Percentiles rank a stretch among this genome's conserved stretches.
Conservation (phyloP, 2,113 vertebrate genomes). For the Camelus dromedarius region DNA sequence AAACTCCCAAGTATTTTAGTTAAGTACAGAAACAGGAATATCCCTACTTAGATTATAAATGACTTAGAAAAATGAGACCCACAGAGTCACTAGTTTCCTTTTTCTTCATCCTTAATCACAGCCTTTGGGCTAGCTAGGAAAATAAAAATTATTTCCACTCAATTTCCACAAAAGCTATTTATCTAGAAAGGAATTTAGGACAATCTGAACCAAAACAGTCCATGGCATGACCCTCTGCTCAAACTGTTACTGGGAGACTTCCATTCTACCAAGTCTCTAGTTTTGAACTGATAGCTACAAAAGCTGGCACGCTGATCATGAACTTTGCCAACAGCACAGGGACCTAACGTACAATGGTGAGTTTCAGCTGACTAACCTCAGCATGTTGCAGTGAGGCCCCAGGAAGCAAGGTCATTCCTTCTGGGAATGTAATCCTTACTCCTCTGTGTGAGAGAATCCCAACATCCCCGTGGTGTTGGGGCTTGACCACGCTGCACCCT, state of each 20-base stretch:
- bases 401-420: neutral
- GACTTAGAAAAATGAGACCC: constrained; percentile 8
- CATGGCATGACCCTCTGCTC: neutral
- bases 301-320: neutral
- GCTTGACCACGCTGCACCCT: neutral
- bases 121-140: neutral
- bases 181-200: neutral
- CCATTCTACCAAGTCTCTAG: neutral
- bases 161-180: constrained; percentile 18
- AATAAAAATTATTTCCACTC: neutral
- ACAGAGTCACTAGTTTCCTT: neutral
- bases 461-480: neutral
- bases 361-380: neutral
- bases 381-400: neutral
- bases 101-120: neutral
- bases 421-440: neutral
- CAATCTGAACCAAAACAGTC: neutral
- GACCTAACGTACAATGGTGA: accelerated
- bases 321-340: neutral
- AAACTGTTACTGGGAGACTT: neutral
- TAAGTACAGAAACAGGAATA: constrained; percentile 12
- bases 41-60: neutral
- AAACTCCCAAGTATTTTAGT: neutral
- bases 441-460: neutral
- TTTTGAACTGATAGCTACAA: neutral